Conservation (phyloP, 2,113 vertebrate genomes). For the Crotalus helleri region DNA sequence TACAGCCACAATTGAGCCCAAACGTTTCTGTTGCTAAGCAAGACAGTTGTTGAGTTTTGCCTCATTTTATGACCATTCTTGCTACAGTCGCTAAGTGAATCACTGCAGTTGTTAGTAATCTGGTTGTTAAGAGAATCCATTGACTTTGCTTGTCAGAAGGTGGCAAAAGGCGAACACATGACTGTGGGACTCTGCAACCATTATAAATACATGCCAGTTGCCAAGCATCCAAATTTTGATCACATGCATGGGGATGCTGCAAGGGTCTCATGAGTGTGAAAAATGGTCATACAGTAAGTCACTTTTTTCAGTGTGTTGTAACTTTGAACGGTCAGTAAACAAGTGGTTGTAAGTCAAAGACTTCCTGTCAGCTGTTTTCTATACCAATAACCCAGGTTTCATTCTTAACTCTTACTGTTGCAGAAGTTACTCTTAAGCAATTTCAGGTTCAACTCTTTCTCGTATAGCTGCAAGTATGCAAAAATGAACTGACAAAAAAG, state of each 20-base stretch:
- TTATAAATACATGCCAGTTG: too few species aligned
- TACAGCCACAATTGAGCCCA: not conserved
- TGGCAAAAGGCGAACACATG: not conserved
- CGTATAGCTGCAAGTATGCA: not conserved
- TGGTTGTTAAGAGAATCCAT: not conserved
- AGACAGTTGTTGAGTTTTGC: not conserved
- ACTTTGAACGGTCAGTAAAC: too few species aligned
- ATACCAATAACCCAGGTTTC: not conserved
- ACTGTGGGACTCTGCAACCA: too few species aligned
- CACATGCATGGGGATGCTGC: too few species aligned
- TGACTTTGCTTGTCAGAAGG: not conserved
- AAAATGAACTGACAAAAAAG: not conserved
- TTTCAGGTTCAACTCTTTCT: not conserved
- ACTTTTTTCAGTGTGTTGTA: too few species aligned
- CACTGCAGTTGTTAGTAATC: not conserved
- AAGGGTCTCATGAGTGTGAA: too few species aligned
- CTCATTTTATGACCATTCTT: not conserved
- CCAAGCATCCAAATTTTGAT: too few species aligned
- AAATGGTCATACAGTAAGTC: too few species aligned
- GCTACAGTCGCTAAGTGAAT: not conserved
- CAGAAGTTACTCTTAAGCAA: not conserved
- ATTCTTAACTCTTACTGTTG: not conserved
- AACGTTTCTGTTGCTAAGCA: not conserved
- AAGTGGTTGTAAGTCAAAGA: too few species aligned
- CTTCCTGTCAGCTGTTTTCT: not conserved